phyloP scores from a whole-genome alignment of 2,113 vertebrate species.

The Gymnarchus niloticus region DNA sequence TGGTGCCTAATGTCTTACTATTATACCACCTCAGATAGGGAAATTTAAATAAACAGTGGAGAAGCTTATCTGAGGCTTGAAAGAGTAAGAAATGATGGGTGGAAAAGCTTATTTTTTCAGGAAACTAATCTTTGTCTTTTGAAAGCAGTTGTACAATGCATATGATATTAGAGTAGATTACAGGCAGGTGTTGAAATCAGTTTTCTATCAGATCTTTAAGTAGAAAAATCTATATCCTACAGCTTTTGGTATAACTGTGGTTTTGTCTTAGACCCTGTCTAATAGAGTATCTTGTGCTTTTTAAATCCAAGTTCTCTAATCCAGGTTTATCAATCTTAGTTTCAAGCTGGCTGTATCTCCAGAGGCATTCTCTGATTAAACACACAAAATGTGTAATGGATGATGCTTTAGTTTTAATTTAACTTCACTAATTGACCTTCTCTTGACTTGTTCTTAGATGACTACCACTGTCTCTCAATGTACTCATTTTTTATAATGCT shows the following conservation, averaged over 20 bases:
- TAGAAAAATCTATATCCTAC: constrained; percentile 28
- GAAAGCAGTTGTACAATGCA: constrained; percentile 33
- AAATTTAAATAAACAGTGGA: constrained; percentile 24
- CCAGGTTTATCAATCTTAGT: constrained; percentile 64
- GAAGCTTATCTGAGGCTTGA: constrained; percentile 30
- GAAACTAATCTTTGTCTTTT: constrained; percentile 48
- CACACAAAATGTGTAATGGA: constrained; percentile 20
- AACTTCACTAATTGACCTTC: neutral
- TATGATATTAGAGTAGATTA: constrained; percentile 18
- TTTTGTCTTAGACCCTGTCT: constrained; percentile 29
- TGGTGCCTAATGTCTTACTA: constrained; percentile 56
- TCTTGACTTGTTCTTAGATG: constrained; percentile 6
- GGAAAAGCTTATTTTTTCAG: constrained; percentile 47
- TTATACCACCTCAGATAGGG: constrained; percentile 38
- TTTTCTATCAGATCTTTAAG: constrained; percentile 41
- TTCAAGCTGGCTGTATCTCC: constrained; percentile 61
- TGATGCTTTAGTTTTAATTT: constrained; percentile 18
- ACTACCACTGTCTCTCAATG: neutral
- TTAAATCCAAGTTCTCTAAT: constrained; percentile 67
- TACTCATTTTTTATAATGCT: constrained; percentile 3
- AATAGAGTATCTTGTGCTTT: constrained; percentile 52
- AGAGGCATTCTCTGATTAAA: constrained; percentile 33
- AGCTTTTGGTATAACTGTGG: constrained; percentile 37
- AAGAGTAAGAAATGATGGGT: constrained; percentile 27
- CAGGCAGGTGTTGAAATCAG: constrained; percentile 17